A percentile compares a stretch with the other conserved stretches of the same genome.
phyloP scores from a whole-genome alignment of 1,140 invertebrate species.

The Rhyzopertha dominica region DNA sequence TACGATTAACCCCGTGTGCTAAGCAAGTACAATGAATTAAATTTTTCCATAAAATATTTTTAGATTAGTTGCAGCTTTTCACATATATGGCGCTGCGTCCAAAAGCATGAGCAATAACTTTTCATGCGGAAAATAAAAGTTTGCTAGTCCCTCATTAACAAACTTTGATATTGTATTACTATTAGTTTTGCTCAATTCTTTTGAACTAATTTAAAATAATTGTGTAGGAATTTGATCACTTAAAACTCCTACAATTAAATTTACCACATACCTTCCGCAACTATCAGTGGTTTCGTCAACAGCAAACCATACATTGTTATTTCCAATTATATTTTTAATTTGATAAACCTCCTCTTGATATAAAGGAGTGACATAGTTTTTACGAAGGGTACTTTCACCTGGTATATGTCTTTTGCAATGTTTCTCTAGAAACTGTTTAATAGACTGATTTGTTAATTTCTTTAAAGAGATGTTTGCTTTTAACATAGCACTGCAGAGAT shows the following conservation, averaged over 20 bases:
- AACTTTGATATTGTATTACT: conserved; percentile 10
- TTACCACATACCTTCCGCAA: conserved; percentile 16
- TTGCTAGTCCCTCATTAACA: conserved; percentile 12
- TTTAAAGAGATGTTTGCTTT: conserved; percentile 4
- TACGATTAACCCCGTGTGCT: conserved; percentile 39
- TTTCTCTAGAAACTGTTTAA: conserved; percentile 6
- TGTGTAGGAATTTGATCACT: conserved; percentile 8
- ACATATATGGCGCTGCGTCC: conserved; percentile 32
- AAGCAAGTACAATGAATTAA: conserved; percentile 38
- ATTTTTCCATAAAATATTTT: conserved; percentile 20
- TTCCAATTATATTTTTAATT: conserved; percentile 10
- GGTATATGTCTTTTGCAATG: background rate
- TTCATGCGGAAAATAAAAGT: conserved; percentile 16
- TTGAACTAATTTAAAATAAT: conserved; percentile 13
- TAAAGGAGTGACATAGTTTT: conserved; percentile 13
- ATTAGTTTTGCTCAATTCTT: conserved; percentile 16
- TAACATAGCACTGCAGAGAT: conserved; percentile 7
- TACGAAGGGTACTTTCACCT: background rate
- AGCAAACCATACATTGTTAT: conserved; percentile 15
- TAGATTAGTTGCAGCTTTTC: conserved; percentile 28
- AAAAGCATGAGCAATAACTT: conserved; percentile 21
- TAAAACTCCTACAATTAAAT: conserved; percentile 17
- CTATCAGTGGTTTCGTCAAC: conserved; percentile 16
- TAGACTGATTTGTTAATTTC: conserved; percentile 4
- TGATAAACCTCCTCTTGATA: conserved; percentile 5